Conservation (phyloP, 2,888 invertebrate species). For the Andrena minutula region DNA sequence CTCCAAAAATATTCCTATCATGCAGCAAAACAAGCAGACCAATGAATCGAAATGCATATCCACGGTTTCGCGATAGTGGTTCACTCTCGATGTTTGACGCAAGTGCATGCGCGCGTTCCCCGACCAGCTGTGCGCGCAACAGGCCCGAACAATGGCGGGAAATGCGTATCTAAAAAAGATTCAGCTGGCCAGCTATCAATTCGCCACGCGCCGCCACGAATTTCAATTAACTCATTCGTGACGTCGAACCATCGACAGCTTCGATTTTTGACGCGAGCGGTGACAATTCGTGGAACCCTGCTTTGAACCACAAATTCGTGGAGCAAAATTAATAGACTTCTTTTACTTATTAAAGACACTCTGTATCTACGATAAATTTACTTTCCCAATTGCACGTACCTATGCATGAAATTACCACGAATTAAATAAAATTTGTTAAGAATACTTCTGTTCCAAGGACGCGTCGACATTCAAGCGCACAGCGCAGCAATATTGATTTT, state of each 20-base stretch:
- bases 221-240: constrained; percentile 57
- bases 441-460: neutral
- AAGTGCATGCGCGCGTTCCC: constrained; percentile 50
- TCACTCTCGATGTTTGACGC: constrained; percentile 61
- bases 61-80: constrained; percentile 19
- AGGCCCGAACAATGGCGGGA: constrained; percentile 76
- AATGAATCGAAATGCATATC: constrained; percentile 13
- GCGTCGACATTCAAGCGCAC: neutral
- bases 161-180: constrained; percentile 74
- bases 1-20: constrained; percentile 1
- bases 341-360: too few relatives aligned
- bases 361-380: too few relatives aligned
- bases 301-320: neutral
- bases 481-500: constrained; percentile 14
- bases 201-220: constrained; percentile 54
- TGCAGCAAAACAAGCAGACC: too few relatives aligned
- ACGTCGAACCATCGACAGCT: constrained; percentile 10
- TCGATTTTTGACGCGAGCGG: neutral
- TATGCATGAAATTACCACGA: neutral
- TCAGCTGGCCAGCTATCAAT: constrained; percentile 62
- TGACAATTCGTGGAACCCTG: neutral
- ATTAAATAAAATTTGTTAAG: neutral
- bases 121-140: constrained; percentile 47
- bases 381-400: too few relatives aligned
- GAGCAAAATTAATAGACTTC: too few relatives aligned